Percentiles rank a stretch among this genome's conserved stretches.
Evolutionary conservation across 1,140 invertebrate genomes (phyloP).

Genomic region (Calycopis cecrops): DNA sequence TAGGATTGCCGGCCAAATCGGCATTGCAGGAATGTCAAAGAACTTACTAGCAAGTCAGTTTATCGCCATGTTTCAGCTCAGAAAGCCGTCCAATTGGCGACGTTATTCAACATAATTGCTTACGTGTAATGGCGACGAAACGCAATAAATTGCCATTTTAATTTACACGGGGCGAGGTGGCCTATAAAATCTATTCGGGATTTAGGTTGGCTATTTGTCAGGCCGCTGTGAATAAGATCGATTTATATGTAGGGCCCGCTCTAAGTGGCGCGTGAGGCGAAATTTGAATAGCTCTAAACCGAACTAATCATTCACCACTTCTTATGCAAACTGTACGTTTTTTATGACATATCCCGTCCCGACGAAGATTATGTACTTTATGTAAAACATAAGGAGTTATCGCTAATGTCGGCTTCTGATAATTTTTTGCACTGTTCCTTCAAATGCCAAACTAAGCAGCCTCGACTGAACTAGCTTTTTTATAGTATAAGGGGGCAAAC

Average conservation of each 20-base stretch:
- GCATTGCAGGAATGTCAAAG: neutral
- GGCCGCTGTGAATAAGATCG: neutral
- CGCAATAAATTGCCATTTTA: conserved; percentile 2
- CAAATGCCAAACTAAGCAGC: too few relatives aligned
- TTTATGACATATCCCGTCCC: neutral
- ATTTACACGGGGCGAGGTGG: neutral
- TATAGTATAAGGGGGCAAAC: too few relatives aligned
- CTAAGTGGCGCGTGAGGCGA: conserved; percentile 6
- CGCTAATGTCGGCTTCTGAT: too few relatives aligned
- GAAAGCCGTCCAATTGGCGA: neutral
- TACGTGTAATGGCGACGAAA: neutral
- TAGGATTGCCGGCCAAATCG: too few relatives aligned
- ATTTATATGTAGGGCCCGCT: conserved; percentile 8
- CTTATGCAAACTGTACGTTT: conserved; percentile 3
- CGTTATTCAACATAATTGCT: neutral
- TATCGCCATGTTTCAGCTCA: neutral
- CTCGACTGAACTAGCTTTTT: too few relatives aligned
- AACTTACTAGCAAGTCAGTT: neutral
- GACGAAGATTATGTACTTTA: neutral
- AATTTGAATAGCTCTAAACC: neutral
- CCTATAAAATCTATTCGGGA: conserved; percentile 7
- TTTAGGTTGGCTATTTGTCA: conserved; percentile 1
- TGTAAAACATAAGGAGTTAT: too few relatives aligned
- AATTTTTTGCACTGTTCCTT: too few relatives aligned
- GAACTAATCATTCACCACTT: neutral